phyloP scores from a whole-genome alignment of 2,797 vertebrate species.

The Aeoliscus strigatus region DNA sequence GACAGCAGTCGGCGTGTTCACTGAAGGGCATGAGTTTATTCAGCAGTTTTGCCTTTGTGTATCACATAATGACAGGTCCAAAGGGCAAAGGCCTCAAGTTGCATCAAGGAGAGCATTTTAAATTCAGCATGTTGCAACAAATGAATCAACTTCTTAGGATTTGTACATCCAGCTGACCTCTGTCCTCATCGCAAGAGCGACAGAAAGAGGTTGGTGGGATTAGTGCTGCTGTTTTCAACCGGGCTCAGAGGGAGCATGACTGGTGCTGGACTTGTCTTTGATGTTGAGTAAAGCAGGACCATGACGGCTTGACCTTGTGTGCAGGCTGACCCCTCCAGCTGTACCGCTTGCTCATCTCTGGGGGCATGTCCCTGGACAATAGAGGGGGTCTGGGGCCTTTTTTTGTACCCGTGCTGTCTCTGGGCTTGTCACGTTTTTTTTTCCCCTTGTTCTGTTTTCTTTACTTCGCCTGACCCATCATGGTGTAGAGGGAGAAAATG shows the following conservation, averaged over 20 bases:
- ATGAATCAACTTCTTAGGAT: constrained; percentile 41
- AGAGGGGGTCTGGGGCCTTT: constrained; percentile 44
- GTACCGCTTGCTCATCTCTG: constrained; percentile 52
- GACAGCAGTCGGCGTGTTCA: constrained; percentile 7
- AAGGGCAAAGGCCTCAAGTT: constrained; percentile 20
- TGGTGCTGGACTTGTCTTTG: constrained; percentile 66
- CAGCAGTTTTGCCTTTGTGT: constrained; percentile 12
- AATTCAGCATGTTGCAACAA: constrained; percentile 33
- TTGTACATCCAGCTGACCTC: constrained; percentile 50
- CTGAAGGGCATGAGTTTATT: too few relatives aligned
- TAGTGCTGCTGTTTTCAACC: constrained; percentile 57
- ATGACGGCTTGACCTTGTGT: constrained; percentile 63
- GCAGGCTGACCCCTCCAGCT: constrained; percentile 60
- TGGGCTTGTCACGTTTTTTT: constrained; percentile 31
- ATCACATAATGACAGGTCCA: constrained; percentile 27
- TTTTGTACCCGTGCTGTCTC: constrained; percentile 35
- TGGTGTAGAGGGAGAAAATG: constrained; percentile 7
- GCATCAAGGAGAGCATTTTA: constrained; percentile 47
- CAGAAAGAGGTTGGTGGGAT: constrained; percentile 52
- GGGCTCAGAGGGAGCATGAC: constrained; percentile 46
- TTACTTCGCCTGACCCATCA: constrained; percentile 10
- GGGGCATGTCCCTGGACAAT: constrained; percentile 43
- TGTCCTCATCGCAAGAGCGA: constrained; percentile 31
- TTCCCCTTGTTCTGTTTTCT: constrained; percentile 32
- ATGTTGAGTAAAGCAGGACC: constrained; percentile 54